These are phyloP conservation scores for Sipha maydis DNA, from an alignment of 2,888 invertebrate genomes.

Conservation along the genomic window DNA sequence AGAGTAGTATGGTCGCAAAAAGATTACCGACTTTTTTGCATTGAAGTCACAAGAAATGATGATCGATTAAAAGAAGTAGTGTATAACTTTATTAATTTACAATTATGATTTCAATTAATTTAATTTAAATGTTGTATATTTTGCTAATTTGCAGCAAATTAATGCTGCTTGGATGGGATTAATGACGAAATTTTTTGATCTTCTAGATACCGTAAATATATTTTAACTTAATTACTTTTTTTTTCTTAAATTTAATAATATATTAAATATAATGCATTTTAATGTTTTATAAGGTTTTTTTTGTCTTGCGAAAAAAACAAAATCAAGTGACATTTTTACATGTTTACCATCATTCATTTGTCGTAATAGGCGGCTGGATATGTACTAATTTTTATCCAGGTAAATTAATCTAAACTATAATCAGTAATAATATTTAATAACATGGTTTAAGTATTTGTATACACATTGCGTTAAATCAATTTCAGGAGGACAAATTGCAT, in stretches of 20 bases:
- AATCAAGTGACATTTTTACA: constrained; percentile 89
- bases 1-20: constrained; percentile 60
- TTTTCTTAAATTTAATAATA: constrained; percentile 66
- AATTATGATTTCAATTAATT: background rate
- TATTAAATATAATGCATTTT: background rate
- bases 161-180: constrained; percentile 53
- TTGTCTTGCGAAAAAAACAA: constrained; percentile 88
- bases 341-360: constrained; percentile 88
- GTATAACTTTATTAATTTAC: no score
- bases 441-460: no score
- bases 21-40: constrained; percentile 59
- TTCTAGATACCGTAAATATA: constrained; percentile 63
- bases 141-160: constrained; percentile 56
- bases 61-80: constrained; percentile 58
- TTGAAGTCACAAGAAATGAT: constrained; percentile 55
- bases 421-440: no score
- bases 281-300: constrained; percentile 73
- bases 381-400: constrained; percentile 74
- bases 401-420: background rate
- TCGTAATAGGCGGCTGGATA: constrained; percentile 82
- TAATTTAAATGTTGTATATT: background rate
- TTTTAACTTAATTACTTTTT: constrained; percentile 66
- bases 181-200: constrained; percentile 60
- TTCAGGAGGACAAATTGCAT: constrained; percentile 68
- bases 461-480: background rate